Evolutionary conservation across 2,797 vertebrate genomes (phyloP), one percentile per base, ranked within the genome.

Genomic region (Xenentodon cancila): DNA sequence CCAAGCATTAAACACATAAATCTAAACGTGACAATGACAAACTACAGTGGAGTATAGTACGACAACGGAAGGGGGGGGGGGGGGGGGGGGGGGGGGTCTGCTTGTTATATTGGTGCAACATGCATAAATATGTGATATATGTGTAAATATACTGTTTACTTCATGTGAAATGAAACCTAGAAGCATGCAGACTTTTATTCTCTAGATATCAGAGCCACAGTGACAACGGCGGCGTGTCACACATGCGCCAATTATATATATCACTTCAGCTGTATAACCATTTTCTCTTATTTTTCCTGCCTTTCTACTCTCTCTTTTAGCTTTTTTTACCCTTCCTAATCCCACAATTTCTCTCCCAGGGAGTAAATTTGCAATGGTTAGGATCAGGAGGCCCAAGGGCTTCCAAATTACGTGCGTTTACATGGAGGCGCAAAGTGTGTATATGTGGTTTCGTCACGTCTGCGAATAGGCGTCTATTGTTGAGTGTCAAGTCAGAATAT

Each of bases 361-460:
- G 84, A 81, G 82, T 75, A 85, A 75, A 91, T 91, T 91, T 88
- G 84, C 69, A 55, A 74, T 59, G 81, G 75, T 75, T 72, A 79
- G 73, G 81, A 89, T 81, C 66, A 82, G 53, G 62, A 49, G 65
- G 75, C 74, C 34, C 70, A 63, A 77, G 77, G 54, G 44, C 80
- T 79, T 54, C 53, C 27, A 68, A 71, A 71, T 79, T 64, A 79
- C 71, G 65, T 65, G 58, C 64, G 53, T 22, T 68, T 71, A 55
- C 66, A 50, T 43, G 60, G 37, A 69, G 30, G 61, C 55, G 70
- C 52, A 64, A 22, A 67, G 52, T 61, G 52, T 61, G 55, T 20
- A 0, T 53, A 30, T 12, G 48, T 27, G 12, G 52, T 49, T 42
- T 34, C 22, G 58, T 21, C 30, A 30, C 17, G 32, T 49, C 32